These are phyloP conservation scores for Cosmorhoe ocellata DNA, from an alignment of 2,888 invertebrate species.

Conservation along the genomic window DNA sequence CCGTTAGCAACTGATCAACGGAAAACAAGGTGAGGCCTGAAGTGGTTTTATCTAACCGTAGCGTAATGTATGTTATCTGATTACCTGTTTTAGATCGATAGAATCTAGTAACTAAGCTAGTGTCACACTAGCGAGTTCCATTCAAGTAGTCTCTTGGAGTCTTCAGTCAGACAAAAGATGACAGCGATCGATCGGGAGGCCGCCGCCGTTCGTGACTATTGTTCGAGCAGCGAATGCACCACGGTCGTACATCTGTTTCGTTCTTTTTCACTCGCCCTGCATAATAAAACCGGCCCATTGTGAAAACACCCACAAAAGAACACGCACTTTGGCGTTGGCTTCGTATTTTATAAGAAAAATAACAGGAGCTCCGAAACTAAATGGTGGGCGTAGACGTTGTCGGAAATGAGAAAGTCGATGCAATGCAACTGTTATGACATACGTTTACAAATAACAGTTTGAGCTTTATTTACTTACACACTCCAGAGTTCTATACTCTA, in stretches of 20 bases:
- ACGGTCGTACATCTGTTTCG: slow-evolving; percentile 77
- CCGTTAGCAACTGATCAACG: neutral
- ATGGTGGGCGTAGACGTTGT: slow-evolving; percentile 72
- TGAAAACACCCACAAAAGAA: slow-evolving; percentile 77
- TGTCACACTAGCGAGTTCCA: slow-evolving; percentile 40
- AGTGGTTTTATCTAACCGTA: no score
- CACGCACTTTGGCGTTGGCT: slow-evolving; percentile 65
- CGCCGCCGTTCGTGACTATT: slow-evolving; percentile 74
- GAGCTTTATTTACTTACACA: slow-evolving; percentile 36
- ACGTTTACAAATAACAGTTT: slow-evolving; percentile 68
- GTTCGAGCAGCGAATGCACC: slow-evolving; percentile 69
- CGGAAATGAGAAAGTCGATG: slow-evolving; percentile 76
- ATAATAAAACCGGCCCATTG: slow-evolving; percentile 78
- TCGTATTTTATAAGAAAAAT: slow-evolving; percentile 74
- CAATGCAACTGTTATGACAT: slow-evolving; percentile 81
- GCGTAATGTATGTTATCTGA: no score
- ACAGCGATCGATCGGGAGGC: slow-evolving; percentile 63
- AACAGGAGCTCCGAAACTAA: slow-evolving; percentile 65
- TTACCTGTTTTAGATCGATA: no score
- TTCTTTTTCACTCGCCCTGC: slow-evolving; percentile 74
- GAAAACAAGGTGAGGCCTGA: no score
- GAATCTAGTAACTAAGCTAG: no score
- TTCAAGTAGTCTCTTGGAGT: slow-evolving; percentile 48
- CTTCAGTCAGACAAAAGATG: slow-evolving; percentile 63
- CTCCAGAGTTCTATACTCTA: no score